A percentile compares a stretch with the other conserved stretches of the same genome.
These are phyloP conservation scores for Calypte anna DNA, from an alignment of 2,113 vertebrate genomes.

Conservation along the genomic window DNA sequence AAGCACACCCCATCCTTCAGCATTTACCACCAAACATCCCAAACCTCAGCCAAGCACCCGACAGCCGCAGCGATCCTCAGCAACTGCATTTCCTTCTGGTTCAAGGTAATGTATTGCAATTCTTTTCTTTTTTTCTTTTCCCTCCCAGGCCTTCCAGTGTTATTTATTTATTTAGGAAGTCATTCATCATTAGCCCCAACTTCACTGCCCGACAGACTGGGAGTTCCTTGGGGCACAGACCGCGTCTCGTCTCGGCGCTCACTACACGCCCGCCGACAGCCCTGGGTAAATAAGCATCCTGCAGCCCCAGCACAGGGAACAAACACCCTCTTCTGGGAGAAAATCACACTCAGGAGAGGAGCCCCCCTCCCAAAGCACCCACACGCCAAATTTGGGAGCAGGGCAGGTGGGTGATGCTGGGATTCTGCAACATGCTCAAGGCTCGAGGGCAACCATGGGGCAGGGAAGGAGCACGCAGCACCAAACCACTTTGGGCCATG, in stretches of 20 bases:
- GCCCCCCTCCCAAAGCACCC: background rate
- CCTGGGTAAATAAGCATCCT: background rate
- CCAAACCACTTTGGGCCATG: rapidly evolving
- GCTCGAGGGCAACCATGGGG: rapidly evolving
- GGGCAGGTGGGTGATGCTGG: rapidly evolving
- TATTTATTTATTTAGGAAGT: conserved; percentile 39
- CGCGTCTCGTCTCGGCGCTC: background rate
- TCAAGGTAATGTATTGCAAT: background rate
- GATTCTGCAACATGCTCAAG: background rate
- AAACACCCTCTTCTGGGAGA: rapidly evolving
- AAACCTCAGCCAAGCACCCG: rapidly evolving
- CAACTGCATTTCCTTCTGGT: background rate
- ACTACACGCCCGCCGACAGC: background rate
- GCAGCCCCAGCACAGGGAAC: background rate
- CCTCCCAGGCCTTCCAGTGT: background rate
- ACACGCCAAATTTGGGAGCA: rapidly evolving
- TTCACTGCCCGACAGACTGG: conserved; percentile 30
- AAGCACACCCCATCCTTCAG: background rate
- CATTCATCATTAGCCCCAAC: conserved; percentile 55
- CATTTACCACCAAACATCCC: background rate
- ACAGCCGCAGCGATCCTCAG: background rate
- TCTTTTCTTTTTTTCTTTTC: background rate
- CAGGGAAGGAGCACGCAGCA: background rate
- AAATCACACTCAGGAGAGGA: rapidly evolving
- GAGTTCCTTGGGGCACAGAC: conserved; percentile 25